Conservation (phyloP, 2,888 invertebrate species). For the Biston betularia region DNA sequence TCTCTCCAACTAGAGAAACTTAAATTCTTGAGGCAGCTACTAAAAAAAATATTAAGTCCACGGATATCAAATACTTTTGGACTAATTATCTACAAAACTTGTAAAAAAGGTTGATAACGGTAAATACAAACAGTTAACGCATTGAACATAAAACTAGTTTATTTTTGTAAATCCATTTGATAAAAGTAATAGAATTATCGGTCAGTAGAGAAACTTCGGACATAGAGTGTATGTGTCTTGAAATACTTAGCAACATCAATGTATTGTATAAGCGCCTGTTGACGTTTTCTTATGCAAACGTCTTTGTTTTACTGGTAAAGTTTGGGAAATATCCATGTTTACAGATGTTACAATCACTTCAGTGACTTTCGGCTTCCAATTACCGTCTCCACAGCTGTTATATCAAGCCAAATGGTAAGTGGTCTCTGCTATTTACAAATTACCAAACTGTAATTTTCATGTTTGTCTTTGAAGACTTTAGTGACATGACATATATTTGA, state of each 20-base stretch:
- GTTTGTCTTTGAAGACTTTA: not conserved
- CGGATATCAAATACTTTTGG: not conserved
- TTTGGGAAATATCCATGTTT: slow-evolving; percentile 35
- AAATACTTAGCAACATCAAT: slow-evolving; percentile 12
- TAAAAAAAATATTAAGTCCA: not conserved
- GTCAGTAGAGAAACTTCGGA: not conserved
- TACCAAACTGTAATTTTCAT: not conserved
- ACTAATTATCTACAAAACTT: not conserved
- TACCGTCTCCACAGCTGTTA: slow-evolving; percentile 23
- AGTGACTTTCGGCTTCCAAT: slow-evolving; percentile 27
- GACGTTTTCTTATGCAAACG: slow-evolving; percentile 22
- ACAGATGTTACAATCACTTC: slow-evolving; percentile 35
- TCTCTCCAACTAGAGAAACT: not conserved
- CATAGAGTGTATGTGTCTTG: slow-evolving; percentile 6
- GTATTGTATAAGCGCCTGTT: slow-evolving; percentile 15
- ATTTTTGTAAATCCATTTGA: not conserved
- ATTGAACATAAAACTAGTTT: not conserved
- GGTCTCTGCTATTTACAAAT: not conserved
- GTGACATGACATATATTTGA: not conserved
- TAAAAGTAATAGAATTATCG: not conserved
- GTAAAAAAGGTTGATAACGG: slow-evolving; percentile 5
- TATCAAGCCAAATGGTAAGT: slow-evolving; percentile 57
- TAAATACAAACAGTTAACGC: not conserved
- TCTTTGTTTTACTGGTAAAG: slow-evolving; percentile 26
- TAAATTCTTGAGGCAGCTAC: not conserved